A percentile compares a stretch with the other conserved stretches of the same genome.
Conservation (phyloP, 2,797 vertebrate genomes). For the Hoplostethus mediterraneus region DNA sequence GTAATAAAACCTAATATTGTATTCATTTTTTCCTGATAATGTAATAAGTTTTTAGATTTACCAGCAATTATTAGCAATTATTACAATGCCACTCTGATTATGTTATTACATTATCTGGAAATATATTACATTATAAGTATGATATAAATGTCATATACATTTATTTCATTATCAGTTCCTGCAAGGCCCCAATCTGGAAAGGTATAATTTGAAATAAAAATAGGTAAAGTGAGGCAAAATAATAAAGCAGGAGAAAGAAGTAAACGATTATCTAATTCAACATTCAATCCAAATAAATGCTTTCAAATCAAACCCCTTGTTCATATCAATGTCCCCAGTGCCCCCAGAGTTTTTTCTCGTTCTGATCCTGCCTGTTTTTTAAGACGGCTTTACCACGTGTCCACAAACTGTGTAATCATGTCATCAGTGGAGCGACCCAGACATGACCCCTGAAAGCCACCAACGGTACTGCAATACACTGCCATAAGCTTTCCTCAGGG, state of each 20-base stretch:
- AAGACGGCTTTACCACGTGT: conserved; percentile 60
- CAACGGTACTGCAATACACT: conserved; percentile 47
- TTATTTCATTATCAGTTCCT: no score
- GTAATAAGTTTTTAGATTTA: no score
- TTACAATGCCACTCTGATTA: no score
- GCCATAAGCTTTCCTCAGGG: conserved; percentile 48
- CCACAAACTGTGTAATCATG: conserved; percentile 64
- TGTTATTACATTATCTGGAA: no score
- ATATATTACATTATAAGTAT: no score
- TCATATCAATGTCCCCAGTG: background rate
- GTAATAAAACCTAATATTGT: no score
- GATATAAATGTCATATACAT: no score
- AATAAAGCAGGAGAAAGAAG: background rate
- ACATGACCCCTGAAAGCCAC: conserved; percentile 73
- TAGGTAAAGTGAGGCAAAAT: background rate
- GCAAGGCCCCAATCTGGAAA: no score
- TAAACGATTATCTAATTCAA: background rate
- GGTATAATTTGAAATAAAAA: no score
- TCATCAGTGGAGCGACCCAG: conserved; percentile 70
- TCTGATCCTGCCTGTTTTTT: conserved; percentile 59
- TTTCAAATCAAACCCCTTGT: conserved; percentile 31
- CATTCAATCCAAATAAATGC: conserved; percentile 16
- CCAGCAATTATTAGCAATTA: no score
- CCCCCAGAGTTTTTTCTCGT: background rate
- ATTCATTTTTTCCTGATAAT: no score